These are phyloP conservation scores for Panurus biarmicus DNA, from an alignment of 2,113 vertebrate species.

Conservation along the genomic window DNA sequence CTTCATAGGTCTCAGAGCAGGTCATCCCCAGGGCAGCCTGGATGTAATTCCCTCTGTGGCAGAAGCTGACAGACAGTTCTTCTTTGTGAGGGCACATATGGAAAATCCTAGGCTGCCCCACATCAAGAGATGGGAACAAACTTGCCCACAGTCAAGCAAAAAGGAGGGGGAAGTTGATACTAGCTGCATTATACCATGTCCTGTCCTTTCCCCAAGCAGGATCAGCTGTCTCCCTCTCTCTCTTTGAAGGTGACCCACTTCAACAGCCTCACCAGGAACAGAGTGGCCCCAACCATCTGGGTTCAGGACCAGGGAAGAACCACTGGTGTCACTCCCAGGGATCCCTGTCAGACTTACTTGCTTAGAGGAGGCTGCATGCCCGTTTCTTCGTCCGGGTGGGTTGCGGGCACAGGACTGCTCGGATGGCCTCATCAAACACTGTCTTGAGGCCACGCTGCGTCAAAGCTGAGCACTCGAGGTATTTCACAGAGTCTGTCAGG, in stretches of 20 bases:
- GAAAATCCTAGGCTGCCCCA: background rate
- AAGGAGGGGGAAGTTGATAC: background rate
- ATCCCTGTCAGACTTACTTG: conserved; percentile 31
- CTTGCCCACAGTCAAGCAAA: background rate
- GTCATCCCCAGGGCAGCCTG: background rate
- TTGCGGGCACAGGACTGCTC: conserved; percentile 86
- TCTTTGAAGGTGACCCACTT: background rate
- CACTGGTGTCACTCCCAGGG: background rate
- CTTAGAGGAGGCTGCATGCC: conserved; percentile 76
- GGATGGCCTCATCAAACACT: conserved; percentile 89
- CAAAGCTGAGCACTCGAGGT: conserved; percentile 88
- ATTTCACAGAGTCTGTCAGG: conserved; percentile 82
- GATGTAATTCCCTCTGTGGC: background rate
- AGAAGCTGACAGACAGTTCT: background rate
- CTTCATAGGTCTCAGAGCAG: background rate
- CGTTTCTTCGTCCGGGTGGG: conserved; percentile 79
- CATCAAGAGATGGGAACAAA: background rate
- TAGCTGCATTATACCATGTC: background rate
- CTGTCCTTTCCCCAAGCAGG: background rate
- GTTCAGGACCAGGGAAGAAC: background rate
- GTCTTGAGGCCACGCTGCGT: conserved; percentile 89
- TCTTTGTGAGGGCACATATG: background rate
- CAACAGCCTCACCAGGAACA: background rate
- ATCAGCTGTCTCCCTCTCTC: background rate
- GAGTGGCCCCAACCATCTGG: accelerated